Evolutionary conservation across 2,888 invertebrate species (phyloP).

Genomic region (Neuroscelio doddi): DNA sequence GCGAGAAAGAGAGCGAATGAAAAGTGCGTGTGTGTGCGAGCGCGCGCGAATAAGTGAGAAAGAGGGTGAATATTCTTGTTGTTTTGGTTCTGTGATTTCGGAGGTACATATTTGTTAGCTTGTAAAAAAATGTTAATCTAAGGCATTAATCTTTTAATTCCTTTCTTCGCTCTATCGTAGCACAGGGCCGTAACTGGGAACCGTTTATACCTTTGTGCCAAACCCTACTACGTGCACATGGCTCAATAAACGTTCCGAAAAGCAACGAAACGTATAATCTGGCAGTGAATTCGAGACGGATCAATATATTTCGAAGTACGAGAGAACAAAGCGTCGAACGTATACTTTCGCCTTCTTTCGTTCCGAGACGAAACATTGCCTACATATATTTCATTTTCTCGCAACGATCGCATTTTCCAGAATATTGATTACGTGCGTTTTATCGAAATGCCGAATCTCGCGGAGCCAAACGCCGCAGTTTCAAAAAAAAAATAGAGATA

Average conservation of each 20-base stretch:
- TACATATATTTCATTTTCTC: constrained; percentile 15
- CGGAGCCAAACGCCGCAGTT: background rate
- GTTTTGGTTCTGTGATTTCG: constrained; percentile 72
- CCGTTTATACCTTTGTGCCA: constrained; percentile 57
- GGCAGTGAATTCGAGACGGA: constrained; percentile 31
- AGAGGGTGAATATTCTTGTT: constrained; percentile 63
- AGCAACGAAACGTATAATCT: constrained; percentile 57
- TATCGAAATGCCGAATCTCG: background rate
- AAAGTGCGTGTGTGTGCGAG: constrained; percentile 10
- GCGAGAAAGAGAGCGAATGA: constrained; percentile 25
- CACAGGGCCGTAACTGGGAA: constrained; percentile 66
- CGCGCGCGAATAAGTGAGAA: constrained; percentile 16
- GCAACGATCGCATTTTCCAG: constrained; percentile 56
- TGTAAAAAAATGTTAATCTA: constrained; percentile 68
- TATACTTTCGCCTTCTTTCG: constrained; percentile 20
- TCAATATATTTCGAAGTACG: constrained; percentile 31
- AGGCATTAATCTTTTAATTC: constrained; percentile 68
- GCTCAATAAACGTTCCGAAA: constrained; percentile 59
- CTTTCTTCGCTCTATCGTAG: constrained; percentile 58
- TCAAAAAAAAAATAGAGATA: too few species aligned
- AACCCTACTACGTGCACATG: constrained; percentile 52
- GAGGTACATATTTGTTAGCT: constrained; percentile 70
- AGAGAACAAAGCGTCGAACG: constrained; percentile 30
- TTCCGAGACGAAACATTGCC: constrained; percentile 1
- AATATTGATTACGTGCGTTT: constrained; percentile 54